Evolutionary conservation across 2,888 invertebrate genomes (phyloP).

Genomic region (Hypomecis atomaria): DNA sequence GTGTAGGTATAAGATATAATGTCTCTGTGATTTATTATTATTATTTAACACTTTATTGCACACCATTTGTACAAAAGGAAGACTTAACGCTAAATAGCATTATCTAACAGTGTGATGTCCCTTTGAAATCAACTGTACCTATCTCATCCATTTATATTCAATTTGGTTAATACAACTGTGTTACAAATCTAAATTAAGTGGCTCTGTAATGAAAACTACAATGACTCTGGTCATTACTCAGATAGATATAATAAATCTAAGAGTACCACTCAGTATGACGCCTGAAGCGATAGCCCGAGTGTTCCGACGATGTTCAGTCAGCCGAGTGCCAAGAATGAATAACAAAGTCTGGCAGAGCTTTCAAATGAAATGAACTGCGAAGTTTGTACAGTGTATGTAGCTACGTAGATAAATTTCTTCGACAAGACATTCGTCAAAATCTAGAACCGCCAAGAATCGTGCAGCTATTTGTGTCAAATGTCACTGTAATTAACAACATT

Average conservation of each 20-base stretch:
- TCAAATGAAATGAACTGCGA: conserved; percentile 7
- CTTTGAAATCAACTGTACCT: too few relatives aligned
- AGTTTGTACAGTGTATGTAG: not conserved
- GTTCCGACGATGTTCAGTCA: conserved; percentile 7
- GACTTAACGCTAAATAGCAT: too few relatives aligned
- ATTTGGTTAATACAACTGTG: too few relatives aligned
- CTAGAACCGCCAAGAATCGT: not conserved
- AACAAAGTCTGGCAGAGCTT: conserved; percentile 20
- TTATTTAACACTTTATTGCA: too few relatives aligned
- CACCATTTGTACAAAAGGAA: too few relatives aligned
- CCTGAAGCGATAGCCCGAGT: conserved; percentile 9
- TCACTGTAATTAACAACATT: too few relatives aligned
- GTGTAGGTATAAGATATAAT: too few relatives aligned
- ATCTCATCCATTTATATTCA: too few relatives aligned
- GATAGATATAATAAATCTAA: conserved; percentile 7
- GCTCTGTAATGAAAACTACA: not conserved
- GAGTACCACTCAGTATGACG: conserved; percentile 1
- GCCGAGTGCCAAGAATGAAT: conserved; percentile 25
- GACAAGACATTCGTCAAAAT: not conserved
- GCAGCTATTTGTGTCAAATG: not conserved
- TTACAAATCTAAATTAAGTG: too few relatives aligned
- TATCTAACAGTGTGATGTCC: too few relatives aligned
- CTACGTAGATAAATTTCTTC: not conserved
- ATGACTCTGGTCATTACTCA: conserved; percentile 10
- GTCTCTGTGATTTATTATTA: too few relatives aligned